A percentile compares a stretch with the other conserved stretches of the same genome.
Conservation (phyloP, 2,888 invertebrate species). For the Philereme transversata region DNA sequence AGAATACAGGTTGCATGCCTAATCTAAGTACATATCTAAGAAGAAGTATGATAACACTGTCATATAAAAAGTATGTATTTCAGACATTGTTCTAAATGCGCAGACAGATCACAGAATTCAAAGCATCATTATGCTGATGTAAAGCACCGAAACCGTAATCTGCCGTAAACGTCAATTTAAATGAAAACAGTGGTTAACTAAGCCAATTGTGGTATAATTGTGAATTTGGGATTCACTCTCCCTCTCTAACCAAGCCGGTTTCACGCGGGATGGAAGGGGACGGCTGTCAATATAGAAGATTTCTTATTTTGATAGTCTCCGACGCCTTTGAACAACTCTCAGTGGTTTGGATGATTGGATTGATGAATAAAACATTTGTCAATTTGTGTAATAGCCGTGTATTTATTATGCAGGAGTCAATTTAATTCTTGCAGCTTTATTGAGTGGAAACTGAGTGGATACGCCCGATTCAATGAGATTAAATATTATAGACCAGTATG, state of each 20-base stretch:
- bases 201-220: conserved; percentile 70
- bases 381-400: conserved; percentile 75
- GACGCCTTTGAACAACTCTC: conserved; percentile 76
- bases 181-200: conserved; percentile 71
- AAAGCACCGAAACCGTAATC: conserved; percentile 37
- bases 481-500: conserved; percentile 6
- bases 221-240: conserved; percentile 47
- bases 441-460: conserved; percentile 34
- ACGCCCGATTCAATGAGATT: conserved; percentile 27
- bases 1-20: too few species aligned
- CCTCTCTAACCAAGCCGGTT: conserved; percentile 37
- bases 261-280: conserved; percentile 42
- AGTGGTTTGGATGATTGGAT: conserved; percentile 74
- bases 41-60: too few species aligned
- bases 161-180: conserved; percentile 46
- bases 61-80: too few species aligned
- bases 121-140: conserved; percentile 41
- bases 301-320: conserved; percentile 63
- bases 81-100: too few species aligned
- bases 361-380: conserved; percentile 80
- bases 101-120: neutral
- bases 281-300: conserved; percentile 44
- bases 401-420: conserved; percentile 73
- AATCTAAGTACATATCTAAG: too few species aligned
- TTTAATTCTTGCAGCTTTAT: conserved; percentile 54